Evolutionary conservation across 2,888 invertebrate species (phyloP).

Genomic region (Polymixis lichenea): DNA sequence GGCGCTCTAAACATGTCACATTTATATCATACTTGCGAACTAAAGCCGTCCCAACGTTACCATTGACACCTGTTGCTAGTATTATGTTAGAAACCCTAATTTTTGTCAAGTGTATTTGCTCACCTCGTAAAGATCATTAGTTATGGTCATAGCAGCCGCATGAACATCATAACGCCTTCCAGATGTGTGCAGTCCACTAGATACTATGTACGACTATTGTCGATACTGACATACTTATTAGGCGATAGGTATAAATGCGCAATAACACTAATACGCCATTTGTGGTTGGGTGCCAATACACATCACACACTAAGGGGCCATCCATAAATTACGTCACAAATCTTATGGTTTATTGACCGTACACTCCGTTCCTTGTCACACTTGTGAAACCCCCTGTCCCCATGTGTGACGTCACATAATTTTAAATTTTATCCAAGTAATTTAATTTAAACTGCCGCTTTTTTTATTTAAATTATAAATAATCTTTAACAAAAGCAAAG

Average conservation of each 20-base stretch:
- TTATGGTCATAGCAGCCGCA: slow-evolving; percentile 30
- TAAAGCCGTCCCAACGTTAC: slow-evolving; percentile 24
- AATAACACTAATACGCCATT: slow-evolving; percentile 22
- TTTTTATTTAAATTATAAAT: no score
- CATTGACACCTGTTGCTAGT: slow-evolving; percentile 51
- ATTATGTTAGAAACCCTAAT: slow-evolving; percentile 58
- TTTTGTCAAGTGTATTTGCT: slow-evolving; percentile 51
- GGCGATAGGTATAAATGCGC: slow-evolving; percentile 16
- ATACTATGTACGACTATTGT: slow-evolving; percentile 40
- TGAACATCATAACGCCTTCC: slow-evolving; percentile 24
- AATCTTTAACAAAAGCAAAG: no score
- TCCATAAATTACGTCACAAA: no score
- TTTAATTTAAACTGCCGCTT: no score
- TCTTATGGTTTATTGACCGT: no score
- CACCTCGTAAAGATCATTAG: slow-evolving; percentile 31
- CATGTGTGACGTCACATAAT: no score
- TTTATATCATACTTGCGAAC: slow-evolving; percentile 26
- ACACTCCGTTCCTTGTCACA: no score
- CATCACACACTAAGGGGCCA: no score
- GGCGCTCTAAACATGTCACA: slow-evolving; percentile 36
- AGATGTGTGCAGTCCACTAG: slow-evolving; percentile 46
- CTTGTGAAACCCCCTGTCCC: no score
- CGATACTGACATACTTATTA: slow-evolving; percentile 24
- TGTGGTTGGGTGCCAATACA: slow-evolving; percentile 43
- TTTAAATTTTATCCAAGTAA: no score